phyloP scores from a whole-genome alignment of 2,888 invertebrate genomes.

The Spilarctia lutea region DNA sequence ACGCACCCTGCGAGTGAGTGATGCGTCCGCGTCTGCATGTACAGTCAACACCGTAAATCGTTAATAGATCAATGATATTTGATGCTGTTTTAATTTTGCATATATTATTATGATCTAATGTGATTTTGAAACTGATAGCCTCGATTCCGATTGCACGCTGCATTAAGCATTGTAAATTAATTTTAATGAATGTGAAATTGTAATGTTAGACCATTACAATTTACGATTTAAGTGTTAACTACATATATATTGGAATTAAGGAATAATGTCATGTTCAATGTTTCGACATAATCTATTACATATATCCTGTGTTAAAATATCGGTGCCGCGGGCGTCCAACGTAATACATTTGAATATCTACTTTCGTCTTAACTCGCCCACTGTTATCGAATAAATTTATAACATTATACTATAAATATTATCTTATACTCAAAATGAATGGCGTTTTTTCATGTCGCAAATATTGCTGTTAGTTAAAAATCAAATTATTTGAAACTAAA shows the following conservation, averaged over 20 bases:
- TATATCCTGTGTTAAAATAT: background rate
- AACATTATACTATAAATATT: background rate
- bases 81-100: slow-evolving; percentile 35
- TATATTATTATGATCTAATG: slow-evolving; percentile 38
- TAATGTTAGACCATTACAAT: background rate
- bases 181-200: slow-evolving; percentile 1
- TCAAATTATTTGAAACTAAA: background rate
- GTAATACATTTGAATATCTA: background rate
- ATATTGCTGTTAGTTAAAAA: background rate
- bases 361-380: background rate
- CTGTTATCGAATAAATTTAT: background rate
- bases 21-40: slow-evolving; percentile 46
- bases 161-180: slow-evolving; percentile 9
- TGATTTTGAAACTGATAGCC: slow-evolving; percentile 20
- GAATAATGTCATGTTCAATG: background rate
- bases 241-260: background rate
- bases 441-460: background rate
- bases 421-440: background rate
- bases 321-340: background rate
- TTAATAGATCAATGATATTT: slow-evolving; percentile 39
- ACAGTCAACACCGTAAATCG: slow-evolving; percentile 45
- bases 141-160: slow-evolving; percentile 34
- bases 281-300: background rate
- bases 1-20: slow-evolving; percentile 61
- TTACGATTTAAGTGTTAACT: background rate